These are phyloP conservation scores for Bombus confusus DNA, from an alignment of 1,140 invertebrate genomes.

Conservation along the genomic window DNA sequence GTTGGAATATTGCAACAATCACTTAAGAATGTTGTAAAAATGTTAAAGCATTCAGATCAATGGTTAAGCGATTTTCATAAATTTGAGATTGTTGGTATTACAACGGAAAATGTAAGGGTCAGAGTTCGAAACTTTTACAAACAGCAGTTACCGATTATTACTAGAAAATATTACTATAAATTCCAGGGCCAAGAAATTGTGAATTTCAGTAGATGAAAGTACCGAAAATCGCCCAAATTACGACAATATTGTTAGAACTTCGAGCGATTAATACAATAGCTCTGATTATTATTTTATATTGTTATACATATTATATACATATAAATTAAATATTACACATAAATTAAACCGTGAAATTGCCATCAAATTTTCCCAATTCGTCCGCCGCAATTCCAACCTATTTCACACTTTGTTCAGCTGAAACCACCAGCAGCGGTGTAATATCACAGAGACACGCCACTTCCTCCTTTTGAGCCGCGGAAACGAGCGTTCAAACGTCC, in stretches of 20 bases:
- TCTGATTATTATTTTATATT: no score
- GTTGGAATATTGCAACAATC: not conserved
- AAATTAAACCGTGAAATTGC: no score
- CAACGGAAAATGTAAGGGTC: no score
- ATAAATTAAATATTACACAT: no score
- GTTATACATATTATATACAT: no score
- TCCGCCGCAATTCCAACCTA: not conserved
- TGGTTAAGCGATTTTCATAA: not conserved
- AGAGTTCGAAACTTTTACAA: no score
- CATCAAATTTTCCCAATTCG: not conserved
- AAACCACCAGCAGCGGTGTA: not conserved
- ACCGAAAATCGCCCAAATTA: no score
- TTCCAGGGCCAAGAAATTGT: no score
- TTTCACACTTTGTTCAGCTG: not conserved
- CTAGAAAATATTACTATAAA: no score
- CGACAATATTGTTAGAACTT: not conserved
- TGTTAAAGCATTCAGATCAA: not conserved
- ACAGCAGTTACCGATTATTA: no score
- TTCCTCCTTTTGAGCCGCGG: not conserved
- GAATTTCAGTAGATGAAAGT: no score
- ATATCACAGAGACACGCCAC: not conserved
- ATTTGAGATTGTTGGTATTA: not conserved
- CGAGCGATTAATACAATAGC: not conserved
- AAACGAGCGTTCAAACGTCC: slow-evolving; percentile 31
- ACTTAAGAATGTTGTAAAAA: no score